phyloP scores from a whole-genome alignment of 2,113 vertebrate species.

The Osmerus mordax region DNA sequence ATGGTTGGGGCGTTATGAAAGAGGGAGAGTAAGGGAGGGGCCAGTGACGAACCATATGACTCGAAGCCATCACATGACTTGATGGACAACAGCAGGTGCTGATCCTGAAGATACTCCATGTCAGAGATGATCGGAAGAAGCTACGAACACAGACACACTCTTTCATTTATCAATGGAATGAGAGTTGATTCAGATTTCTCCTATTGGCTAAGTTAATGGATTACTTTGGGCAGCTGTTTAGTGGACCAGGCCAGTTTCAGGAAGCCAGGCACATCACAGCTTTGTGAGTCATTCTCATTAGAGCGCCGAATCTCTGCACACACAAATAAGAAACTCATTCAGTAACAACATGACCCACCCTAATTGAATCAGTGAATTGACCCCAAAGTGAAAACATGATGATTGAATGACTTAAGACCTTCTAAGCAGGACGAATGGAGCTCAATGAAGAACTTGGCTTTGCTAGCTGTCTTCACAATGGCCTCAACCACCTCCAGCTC shows the following conservation, averaged over 20 bases:
- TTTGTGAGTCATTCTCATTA: conserved; percentile 78
- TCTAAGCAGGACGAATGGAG: conserved; percentile 82
- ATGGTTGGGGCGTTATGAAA: neutral
- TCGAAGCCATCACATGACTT: conserved; percentile 87
- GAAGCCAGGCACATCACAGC: conserved; percentile 79
- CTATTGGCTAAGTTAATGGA: neutral
- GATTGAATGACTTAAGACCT: conserved; percentile 56
- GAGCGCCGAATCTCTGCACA: conserved; percentile 76
- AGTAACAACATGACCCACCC: neutral
- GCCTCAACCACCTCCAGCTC: conserved; percentile 80
- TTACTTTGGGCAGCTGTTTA: conserved; percentile 82
- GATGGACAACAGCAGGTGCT: conserved; percentile 82
- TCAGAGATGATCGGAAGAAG: conserved; percentile 76
- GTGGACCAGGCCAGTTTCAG: conserved; percentile 81
- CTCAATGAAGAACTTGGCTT: conserved; percentile 84
- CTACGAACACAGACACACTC: conserved; percentile 47
- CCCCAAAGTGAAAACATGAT: neutral
- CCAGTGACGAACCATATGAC: conserved; percentile 76
- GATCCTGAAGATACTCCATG: conserved; percentile 80
- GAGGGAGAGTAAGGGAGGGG: neutral
- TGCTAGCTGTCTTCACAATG: conserved; percentile 82
- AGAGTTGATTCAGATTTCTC: neutral
- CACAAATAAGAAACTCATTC: neutral
- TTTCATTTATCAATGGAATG: neutral
- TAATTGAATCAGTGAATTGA: neutral